phyloP scores from a whole-genome alignment of 2,888 invertebrate species.

The Nasonovia ribisnigri region DNA sequence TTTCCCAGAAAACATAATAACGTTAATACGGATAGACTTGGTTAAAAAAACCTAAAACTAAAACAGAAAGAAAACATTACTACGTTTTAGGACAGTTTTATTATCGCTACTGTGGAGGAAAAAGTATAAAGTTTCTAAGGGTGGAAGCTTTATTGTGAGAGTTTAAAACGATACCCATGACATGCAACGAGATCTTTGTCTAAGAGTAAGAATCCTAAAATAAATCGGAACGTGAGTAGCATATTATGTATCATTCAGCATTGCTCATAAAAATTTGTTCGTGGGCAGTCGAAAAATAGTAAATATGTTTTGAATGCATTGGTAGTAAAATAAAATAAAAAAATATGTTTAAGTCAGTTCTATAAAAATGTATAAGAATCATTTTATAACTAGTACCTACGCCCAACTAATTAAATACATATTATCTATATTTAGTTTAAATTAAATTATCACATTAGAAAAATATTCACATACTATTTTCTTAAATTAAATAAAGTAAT shows the following conservation, averaged over 20 bases:
- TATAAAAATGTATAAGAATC: not conserved
- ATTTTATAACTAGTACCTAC: not conserved
- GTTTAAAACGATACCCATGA: conserved; percentile 55
- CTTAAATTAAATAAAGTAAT: too few species aligned
- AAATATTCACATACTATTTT: too few species aligned
- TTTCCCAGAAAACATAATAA: conserved; percentile 45
- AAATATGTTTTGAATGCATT: not conserved
- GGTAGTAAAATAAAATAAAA: not conserved
- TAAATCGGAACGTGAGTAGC: conserved; percentile 43
- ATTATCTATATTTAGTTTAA: too few species aligned
- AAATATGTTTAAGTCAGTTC: not conserved
- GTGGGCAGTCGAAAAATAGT: not conserved
- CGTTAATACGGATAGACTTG: conserved; percentile 53
- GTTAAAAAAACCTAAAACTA: conserved; percentile 43
- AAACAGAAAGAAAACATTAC: conserved; percentile 40
- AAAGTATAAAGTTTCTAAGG: conserved; percentile 51
- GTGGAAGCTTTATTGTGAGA: conserved; percentile 52
- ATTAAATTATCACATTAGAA: too few species aligned
- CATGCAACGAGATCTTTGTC: conserved; percentile 48
- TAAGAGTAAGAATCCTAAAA: conserved; percentile 38
- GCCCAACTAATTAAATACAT: too few species aligned
- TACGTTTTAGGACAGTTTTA: conserved; percentile 55
- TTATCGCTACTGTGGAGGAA: conserved; percentile 39
- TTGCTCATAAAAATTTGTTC: conserved; percentile 29
- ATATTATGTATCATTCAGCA: not conserved